Evolutionary conservation across 2,888 invertebrate genomes (phyloP).

Genomic region (Xestia xanthographa): DNA sequence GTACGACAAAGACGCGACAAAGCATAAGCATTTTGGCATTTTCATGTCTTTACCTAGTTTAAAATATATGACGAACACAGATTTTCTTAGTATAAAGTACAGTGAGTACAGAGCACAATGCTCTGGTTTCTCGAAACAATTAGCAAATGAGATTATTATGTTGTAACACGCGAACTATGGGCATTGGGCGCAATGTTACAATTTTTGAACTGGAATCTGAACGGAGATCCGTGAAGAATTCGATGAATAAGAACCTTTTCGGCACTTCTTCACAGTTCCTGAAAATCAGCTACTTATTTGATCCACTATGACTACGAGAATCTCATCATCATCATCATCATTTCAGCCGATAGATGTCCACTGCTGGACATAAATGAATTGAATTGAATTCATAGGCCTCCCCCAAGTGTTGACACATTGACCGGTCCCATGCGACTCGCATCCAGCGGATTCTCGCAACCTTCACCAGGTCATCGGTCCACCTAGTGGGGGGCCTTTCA

Average conservation of each 20-base stretch:
- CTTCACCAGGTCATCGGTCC: no score
- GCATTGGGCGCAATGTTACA: constrained; percentile 31
- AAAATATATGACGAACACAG: background rate
- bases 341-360: no score
- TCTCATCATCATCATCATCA: no score
- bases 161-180: constrained; percentile 16
- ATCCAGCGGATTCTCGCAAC: no score
- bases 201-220: constrained; percentile 23
- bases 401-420: no score
- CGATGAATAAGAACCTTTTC: background rate
- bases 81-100: background rate
- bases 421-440: no score
- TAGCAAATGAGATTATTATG: constrained; percentile 48
- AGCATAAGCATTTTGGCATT: background rate
- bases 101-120: constrained; percentile 33
- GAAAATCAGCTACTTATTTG: no score
- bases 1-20: background rate
- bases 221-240: constrained; percentile 10
- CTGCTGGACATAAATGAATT: no score
- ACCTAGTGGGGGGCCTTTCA: no score
- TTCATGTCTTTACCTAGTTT: background rate
- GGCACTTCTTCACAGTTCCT: background rate
- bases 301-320: no score
- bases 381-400: no score
- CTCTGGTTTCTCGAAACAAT: constrained; percentile 45